Evolutionary conservation across 2,888 invertebrate genomes (phyloP), one percentile per base, ranked within the genome.

Genomic region (Griposia aprilina): DNA sequence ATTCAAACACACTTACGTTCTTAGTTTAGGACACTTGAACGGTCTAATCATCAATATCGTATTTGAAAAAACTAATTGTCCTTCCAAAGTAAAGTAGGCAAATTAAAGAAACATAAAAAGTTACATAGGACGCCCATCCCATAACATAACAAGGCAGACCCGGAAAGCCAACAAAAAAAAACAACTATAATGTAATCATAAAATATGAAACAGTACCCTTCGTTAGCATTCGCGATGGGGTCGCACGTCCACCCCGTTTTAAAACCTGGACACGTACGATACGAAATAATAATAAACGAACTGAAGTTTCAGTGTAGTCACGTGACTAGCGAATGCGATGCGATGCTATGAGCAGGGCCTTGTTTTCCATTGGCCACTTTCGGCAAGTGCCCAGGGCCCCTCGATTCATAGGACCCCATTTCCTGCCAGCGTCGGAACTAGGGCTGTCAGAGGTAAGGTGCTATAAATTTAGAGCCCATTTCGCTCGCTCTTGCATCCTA

Each of bases 181-280:
- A 36, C 55, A 60, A 26, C 17, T 30, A 23, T 6, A 15, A 15
- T 57, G 50, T n/a, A 30, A 68, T 45, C 50, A 76, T 30, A 50
- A 74, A 80, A 83, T 41, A 77, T 78, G 63, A 73, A 68, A 73
- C 68, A 72, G 50, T 71, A 10, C 52, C 15, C 60, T n/a, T 75
- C 63, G 57, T 87, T 70, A 76, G 57, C 62, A 67, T 87, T 78
- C 57, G 76, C 60, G 50, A 60, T 70, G 59, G 36, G 26, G 60
- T 76, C 78, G 76, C 81, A 84, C 81, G 81, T 30, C n/a, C 55
- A 23, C 55, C 36, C 17, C 2, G 45, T 13, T 45, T 75, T 20
- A 52, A 26, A 69, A 6, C 48, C 70, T 23, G 45, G 6, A 59
- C 83, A 79, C 84, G 84, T 82, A 26, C 26, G 2, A 5, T 8